phyloP scores from a whole-genome alignment of 2,888 invertebrate genomes.

The Artemia sp. region DNA sequence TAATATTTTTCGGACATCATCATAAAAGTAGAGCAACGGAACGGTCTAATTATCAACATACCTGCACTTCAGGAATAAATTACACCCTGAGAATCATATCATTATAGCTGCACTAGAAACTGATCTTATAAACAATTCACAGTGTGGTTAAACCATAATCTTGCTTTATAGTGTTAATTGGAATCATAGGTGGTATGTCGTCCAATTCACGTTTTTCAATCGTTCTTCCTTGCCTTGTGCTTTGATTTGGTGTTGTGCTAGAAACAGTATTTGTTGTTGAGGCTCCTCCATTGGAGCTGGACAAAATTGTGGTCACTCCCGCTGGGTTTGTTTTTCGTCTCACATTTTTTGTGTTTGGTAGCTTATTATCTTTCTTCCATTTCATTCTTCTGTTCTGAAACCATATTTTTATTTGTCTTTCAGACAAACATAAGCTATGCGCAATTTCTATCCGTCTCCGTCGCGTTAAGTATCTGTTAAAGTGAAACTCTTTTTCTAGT shows the following conservation, averaged over 20 bases:
- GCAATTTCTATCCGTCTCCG: slow-evolving; percentile 92
- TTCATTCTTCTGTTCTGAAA: slow-evolving; percentile 71
- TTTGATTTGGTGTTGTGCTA: slow-evolving; percentile 39
- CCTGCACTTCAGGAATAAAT: too few species aligned
- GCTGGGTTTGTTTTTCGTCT: slow-evolving; percentile 55
- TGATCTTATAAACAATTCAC: too few species aligned
- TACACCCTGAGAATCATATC: too few species aligned
- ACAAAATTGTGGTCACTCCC: slow-evolving; percentile 41
- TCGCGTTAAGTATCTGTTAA: slow-evolving; percentile 86
- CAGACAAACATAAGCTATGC: slow-evolving; percentile 79
- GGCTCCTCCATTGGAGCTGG: slow-evolving; percentile 32
- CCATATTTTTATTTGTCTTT: slow-evolving; percentile 77
- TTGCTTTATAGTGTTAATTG: slow-evolving; percentile 53
- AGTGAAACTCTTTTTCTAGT: slow-evolving; percentile 93
- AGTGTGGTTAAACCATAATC: slow-evolving; percentile 52
- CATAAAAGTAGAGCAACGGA: too few species aligned
- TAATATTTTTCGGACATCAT: too few species aligned
- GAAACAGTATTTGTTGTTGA: slow-evolving; percentile 44
- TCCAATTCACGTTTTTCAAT: slow-evolving; percentile 7
- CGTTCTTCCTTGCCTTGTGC: slow-evolving; percentile 38
- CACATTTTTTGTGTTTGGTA: slow-evolving; percentile 66
- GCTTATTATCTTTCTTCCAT: slow-evolving; percentile 72
- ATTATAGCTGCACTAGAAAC: too few species aligned
- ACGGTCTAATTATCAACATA: too few species aligned
- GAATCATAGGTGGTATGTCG: slow-evolving; percentile 23